Percentiles rank a stretch among this genome's conserved stretches.
phyloP scores from a whole-genome alignment of 2,113 vertebrate species.

The Scomber colias region DNA sequence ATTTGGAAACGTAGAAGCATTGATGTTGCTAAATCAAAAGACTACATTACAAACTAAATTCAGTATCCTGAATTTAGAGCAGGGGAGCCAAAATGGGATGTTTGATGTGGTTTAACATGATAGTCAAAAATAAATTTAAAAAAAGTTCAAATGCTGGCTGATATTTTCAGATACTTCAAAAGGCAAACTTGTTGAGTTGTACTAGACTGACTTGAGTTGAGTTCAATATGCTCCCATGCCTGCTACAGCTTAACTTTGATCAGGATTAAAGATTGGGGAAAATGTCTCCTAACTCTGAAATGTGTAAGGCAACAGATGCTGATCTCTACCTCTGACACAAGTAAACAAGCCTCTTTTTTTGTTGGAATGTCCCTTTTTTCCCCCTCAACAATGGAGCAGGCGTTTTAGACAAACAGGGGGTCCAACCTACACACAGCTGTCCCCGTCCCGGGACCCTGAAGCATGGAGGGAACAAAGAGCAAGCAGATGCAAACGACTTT shows the following conservation, averaged over 20 bases:
- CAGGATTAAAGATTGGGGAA: neutral
- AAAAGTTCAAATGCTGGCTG: neutral
- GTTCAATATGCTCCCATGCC: no score
- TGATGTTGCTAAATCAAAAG: neutral
- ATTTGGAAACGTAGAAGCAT: constrained; percentile 20
- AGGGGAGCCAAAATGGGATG: neutral
- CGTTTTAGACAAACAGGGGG: constrained; percentile 60
- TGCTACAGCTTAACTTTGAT: no score
- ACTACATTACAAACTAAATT: neutral
- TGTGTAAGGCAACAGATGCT: neutral
- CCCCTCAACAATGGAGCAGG: constrained; percentile 61
- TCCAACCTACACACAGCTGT: constrained; percentile 73
- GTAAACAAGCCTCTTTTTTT: neutral
- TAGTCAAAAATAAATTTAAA: no score
- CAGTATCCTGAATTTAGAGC: neutral
- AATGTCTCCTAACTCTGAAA: neutral
- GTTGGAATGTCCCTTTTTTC: constrained; percentile 11
- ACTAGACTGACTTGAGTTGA: neutral
- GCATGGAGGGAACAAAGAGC: constrained; percentile 63
- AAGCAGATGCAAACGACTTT: constrained; percentile 32
- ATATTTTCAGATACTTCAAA: neutral
- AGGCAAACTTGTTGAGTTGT: constrained; percentile 3
- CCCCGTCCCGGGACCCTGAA: constrained; percentile 54
- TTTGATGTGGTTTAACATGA: neutral
- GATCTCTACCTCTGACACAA: neutral